These are phyloP conservation scores for Telmatochromis brichardi DNA, from an alignment of 2,113 vertebrate species.

Conservation along the genomic window DNA sequence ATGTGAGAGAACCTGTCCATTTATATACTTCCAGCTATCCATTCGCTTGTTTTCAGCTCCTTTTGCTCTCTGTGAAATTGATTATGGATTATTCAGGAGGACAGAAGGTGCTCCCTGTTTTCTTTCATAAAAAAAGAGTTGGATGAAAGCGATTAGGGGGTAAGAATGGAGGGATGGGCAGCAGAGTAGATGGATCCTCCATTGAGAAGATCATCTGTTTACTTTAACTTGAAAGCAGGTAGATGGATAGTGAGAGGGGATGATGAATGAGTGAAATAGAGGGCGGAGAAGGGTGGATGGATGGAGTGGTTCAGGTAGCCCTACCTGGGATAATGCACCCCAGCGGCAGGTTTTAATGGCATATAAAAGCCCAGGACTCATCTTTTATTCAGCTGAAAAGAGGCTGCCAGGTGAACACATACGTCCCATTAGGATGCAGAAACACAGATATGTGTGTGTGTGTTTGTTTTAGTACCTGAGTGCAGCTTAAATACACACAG, in stretches of 20 bases:
- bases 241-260: constrained; percentile 51
- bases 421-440: constrained; percentile 42
- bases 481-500: constrained; percentile 40
- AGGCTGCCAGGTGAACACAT: constrained; percentile 63
- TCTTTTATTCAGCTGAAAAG: constrained; percentile 69
- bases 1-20: background rate
- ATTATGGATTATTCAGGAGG: constrained; percentile 72
- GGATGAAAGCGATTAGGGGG: constrained; percentile 47
- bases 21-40: constrained; percentile 29
- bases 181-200: constrained; percentile 42
- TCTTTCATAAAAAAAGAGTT: constrained; percentile 66
- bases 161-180: constrained; percentile 40
- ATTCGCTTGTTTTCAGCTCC: constrained; percentile 60
- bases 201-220: constrained; percentile 69
- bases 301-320: constrained; percentile 56
- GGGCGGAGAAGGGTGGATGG: constrained; percentile 2
- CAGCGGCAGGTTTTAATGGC: constrained; percentile 63
- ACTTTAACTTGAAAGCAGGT: constrained; percentile 53
- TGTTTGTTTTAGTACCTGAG: constrained; percentile 27
- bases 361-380: constrained; percentile 69
- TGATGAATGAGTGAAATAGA: constrained; percentile 58
- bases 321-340: constrained; percentile 66
- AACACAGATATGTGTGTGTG: constrained; percentile 27
- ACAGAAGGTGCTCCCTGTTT: constrained; percentile 50
- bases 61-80: constrained; percentile 57